phyloP scores from a whole-genome alignment of 2,113 vertebrate species.

The Oostethus manadensis region DNA sequence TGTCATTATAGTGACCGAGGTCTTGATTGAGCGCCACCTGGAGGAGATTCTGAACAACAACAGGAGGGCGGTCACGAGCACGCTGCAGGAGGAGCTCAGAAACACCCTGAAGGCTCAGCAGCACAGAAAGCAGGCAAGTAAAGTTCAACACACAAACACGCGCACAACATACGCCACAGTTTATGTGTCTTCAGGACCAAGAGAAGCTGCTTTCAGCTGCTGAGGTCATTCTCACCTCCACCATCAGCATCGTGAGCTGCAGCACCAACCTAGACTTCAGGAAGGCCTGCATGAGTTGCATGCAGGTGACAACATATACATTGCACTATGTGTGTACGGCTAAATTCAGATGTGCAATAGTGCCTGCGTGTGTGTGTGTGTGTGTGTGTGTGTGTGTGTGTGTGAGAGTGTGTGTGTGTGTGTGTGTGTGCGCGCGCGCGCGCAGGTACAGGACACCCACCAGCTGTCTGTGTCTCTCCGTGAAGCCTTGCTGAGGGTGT shows the following conservation, averaged over 20 bases:
- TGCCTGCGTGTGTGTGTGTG: neutral
- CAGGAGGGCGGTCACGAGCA: constrained; percentile 46
- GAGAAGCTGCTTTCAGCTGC: constrained; percentile 53
- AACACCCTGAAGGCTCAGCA: constrained; percentile 43
- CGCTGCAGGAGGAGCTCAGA: constrained; percentile 55
- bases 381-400: constrained; percentile 16
- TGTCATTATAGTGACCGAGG: constrained; percentile 51
- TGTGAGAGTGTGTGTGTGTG: no score
- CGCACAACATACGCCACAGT: neutral
- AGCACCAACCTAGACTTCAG: constrained; percentile 70
- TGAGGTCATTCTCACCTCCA: constrained; percentile 61
- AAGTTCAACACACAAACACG: neutral
- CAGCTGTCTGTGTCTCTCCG: constrained; percentile 48
- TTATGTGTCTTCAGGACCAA: constrained; percentile 46
- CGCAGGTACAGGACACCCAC: constrained; percentile 63
- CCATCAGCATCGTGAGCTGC: constrained; percentile 62
- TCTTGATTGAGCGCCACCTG: constrained; percentile 64
- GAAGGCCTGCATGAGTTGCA: constrained; percentile 58
- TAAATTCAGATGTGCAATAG: no score
- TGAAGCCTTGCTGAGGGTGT: constrained; percentile 56
- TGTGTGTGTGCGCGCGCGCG: neutral
- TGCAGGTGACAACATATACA: constrained; percentile 56
- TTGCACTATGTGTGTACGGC: neutral
- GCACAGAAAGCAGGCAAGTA: constrained; percentile 53
- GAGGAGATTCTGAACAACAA: constrained; percentile 69